Conservation (phyloP, 2,113 vertebrate species). For the Pyrgilauda ruficollis region DNA sequence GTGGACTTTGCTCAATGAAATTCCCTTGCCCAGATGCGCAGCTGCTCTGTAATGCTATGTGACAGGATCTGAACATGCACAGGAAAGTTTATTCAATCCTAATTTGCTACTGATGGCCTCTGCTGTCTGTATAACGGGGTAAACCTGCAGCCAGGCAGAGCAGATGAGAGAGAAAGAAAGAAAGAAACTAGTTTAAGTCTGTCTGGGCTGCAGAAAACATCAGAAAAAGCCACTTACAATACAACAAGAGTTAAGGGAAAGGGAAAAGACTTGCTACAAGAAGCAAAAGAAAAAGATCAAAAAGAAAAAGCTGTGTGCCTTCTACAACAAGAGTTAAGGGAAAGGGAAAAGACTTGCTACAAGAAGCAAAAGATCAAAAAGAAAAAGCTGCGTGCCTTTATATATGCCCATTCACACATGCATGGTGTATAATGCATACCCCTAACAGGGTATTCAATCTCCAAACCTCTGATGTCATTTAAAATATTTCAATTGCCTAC, state of each 20-base stretch:
- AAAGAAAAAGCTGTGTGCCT: background rate
- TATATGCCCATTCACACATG: background rate
- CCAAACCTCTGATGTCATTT: background rate
- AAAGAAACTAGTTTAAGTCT: background rate
- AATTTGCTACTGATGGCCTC: background rate
- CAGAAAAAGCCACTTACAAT: background rate
- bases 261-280: background rate
- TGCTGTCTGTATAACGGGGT: background rate
- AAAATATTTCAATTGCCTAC: background rate
- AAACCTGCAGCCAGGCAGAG: background rate
- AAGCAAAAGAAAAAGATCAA: background rate
- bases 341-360: background rate
- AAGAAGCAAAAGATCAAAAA: background rate
- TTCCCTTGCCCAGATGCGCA: background rate
- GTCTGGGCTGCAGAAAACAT: background rate
- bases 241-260: background rate
- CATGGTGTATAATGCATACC: fast-evolving
- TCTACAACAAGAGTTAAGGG: background rate
- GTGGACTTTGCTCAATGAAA: background rate
- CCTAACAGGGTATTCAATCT: background rate
- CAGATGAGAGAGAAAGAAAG: background rate
- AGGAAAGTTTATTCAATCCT: background rate
- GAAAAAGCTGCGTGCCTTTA: background rate
- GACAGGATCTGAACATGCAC: background rate
- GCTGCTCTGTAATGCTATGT: background rate